Evolutionary conservation across 2,113 vertebrate genomes (phyloP).

Genomic region (Chelonoidis abingdonii): DNA sequence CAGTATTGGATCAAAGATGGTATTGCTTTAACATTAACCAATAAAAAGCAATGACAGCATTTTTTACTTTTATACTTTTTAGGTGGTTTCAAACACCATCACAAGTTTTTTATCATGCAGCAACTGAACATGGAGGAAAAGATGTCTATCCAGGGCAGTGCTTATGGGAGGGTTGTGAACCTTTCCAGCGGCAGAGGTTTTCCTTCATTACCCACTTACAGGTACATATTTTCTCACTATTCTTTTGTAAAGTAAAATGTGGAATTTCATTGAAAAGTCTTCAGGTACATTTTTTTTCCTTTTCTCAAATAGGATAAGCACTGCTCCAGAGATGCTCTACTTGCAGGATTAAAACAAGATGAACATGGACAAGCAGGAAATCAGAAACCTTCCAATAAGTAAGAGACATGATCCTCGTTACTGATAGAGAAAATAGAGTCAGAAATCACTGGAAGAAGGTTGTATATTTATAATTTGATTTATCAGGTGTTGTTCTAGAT

Average conservation of each 20-base stretch:
- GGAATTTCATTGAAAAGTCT: neutral
- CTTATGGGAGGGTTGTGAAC: constrained; percentile 97
- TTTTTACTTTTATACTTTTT: neutral
- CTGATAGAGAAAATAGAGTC: neutral
- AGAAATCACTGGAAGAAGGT: neutral
- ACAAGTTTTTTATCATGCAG: constrained; percentile 98
- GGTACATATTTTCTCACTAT: constrained; percentile 76
- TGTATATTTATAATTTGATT: neutral
- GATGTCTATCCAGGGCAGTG: constrained; percentile 94
- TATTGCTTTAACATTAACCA: neutral
- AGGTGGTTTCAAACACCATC: constrained; percentile 99
- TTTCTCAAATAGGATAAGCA: constrained; percentile 92
- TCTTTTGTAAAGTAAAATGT: constrained; percentile 8
- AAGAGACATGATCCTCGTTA: constrained; percentile 64
- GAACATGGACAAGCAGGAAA: constrained; percentile 92
- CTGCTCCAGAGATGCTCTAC: constrained; percentile 97
- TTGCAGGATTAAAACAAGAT: constrained; percentile 95
- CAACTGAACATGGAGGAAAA: constrained; percentile 94
- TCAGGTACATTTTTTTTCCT: constrained; percentile 3
- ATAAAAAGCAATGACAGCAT: neutral
- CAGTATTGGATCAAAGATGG: neutral
- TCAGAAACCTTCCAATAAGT: constrained; percentile 92
- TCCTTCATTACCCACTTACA: constrained; percentile 99
- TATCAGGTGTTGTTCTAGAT: neutral
- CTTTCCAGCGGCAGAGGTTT: constrained; percentile 96